Evolutionary conservation across 2,888 invertebrate genomes (phyloP).

Genomic region (Andrena hattorfiana): DNA sequence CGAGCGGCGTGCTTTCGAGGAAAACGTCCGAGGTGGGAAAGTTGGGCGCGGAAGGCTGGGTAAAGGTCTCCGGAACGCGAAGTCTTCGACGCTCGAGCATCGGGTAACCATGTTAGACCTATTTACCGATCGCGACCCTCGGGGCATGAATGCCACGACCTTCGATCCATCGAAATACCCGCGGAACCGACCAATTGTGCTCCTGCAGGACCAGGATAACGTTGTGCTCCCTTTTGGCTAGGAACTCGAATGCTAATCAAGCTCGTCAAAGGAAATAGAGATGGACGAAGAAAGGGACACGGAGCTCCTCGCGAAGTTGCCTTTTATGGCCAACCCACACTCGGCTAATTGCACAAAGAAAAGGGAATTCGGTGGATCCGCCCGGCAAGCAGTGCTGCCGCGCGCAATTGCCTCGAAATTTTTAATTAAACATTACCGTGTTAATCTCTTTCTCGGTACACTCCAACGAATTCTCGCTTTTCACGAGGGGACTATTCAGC

Average conservation of each 20-base stretch:
- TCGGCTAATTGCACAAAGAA: neutral
- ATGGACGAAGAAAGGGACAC: too few relatives aligned
- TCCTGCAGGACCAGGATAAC: neutral
- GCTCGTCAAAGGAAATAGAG: too few relatives aligned
- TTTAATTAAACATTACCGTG: conserved; percentile 35
- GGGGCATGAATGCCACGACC: neutral
- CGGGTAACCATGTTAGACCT: neutral
- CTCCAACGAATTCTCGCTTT: conserved; percentile 10
- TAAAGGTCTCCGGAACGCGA: neutral
- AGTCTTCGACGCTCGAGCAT: neutral
- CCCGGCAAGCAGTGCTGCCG: neutral
- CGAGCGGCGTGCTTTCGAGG: neutral
- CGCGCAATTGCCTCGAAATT: conserved; percentile 6
- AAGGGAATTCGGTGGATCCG: neutral
- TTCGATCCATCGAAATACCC: neutral
- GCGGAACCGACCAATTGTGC: neutral
- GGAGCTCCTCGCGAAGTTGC: too few relatives aligned
- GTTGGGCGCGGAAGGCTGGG: neutral
- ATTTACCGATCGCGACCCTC: conserved; percentile 4
- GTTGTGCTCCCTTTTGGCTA: neutral
- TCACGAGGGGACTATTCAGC: conserved; percentile 14
- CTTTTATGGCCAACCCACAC: too few relatives aligned
- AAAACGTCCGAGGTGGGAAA: neutral
- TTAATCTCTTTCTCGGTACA: conserved; percentile 20
- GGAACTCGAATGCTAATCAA: too few relatives aligned